Base-by-base conservation (phyloP, 2,113 vertebrate species). In the Vulpes ferrilata region DNA sequence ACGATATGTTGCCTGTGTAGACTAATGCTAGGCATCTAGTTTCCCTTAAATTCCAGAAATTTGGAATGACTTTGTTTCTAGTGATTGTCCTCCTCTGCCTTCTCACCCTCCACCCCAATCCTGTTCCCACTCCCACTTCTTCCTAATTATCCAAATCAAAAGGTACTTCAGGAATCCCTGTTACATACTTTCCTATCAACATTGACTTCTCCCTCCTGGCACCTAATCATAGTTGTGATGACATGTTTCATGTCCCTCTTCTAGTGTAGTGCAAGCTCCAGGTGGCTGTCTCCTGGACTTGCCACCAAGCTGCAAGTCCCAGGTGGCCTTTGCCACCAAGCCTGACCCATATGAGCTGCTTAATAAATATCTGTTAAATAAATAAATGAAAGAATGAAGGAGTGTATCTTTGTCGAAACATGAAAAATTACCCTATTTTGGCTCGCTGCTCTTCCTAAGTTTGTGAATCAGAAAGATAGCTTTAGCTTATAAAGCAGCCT, bases 1-100 rank as follows among this genome's bases (percentile, higher is more conserved):
- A 71, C 2, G 51, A 76, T 20, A 9, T 2, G 3, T 32, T 48
- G 48, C 11, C 20, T 10, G 0, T 62, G 0, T n/a, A 16, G n/a
- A 59, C n/a, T n/a, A 35, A 62, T 25, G 25, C 1, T 6, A n/a
- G 62, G 9, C 1, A 1, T 25, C 32, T 71, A 11, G 13, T 64
- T 2, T 59, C 7, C 59, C 8, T 69, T n/a, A 38, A 84, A 30
- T 86, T 86, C 4, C 1, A 27, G 13, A 60, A 65, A 22, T 3
- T 1, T 22, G 11, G 7, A 32, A 20, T 3, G 12, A 3, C 17
- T 17, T n/a, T 60, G 19, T 65, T 67, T 38, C 3, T 2, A n/a
- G 2, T 38, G 17, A 4, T 62, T 35, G 7, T 62, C 20, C 30
- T 59, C 22, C 4, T 38, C 20, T 65, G 10, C 64, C 82, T 93